Evolutionary conservation across 2,113 vertebrate species (phyloP).

Genomic region (Ammodytes marinus): DNA sequence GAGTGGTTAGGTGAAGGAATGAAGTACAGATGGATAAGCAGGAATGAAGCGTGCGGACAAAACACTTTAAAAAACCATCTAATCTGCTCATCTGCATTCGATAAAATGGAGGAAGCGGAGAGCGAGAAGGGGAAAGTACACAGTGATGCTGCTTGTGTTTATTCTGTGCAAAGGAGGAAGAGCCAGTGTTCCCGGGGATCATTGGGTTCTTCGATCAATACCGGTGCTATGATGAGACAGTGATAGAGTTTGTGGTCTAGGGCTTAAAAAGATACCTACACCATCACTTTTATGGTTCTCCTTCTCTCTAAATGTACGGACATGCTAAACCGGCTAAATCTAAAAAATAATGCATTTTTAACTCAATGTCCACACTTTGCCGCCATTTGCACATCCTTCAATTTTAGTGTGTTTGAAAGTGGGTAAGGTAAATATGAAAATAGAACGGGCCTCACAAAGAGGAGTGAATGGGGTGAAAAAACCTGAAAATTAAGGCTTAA

Average conservation of each 20-base stretch:
- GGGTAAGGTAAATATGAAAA: not conserved
- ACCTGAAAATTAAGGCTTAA: not conserved
- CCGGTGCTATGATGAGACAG: constrained; percentile 75
- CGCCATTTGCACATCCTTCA: not conserved
- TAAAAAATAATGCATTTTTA: not conserved
- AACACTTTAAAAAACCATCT: not conserved
- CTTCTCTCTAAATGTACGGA: not conserved
- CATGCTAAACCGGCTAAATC: not conserved
- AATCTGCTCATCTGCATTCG: constrained; percentile 53
- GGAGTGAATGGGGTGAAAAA: not conserved
- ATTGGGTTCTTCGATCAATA: constrained; percentile 72
- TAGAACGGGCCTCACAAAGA: not conserved
- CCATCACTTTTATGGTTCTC: constrained; percentile 42
- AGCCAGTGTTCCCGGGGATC: constrained; percentile 65
- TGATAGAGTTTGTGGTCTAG: constrained; percentile 76
- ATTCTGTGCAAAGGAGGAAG: constrained; percentile 57
- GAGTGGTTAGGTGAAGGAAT: not conserved
- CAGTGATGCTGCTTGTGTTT: constrained; percentile 49
- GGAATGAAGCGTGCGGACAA: constrained; percentile 9
- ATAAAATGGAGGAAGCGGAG: constrained; percentile 25
- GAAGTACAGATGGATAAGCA: not conserved
- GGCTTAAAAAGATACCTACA: constrained; percentile 67
- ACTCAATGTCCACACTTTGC: not conserved
- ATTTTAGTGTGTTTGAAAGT: not conserved
- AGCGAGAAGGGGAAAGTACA: constrained; percentile 18